Percentiles rank a stretch among this genome's conserved stretches.
These are phyloP conservation scores for Plebejus melissa DNA, from an alignment of 2,888 invertebrate genomes.

Conservation along the genomic window DNA sequence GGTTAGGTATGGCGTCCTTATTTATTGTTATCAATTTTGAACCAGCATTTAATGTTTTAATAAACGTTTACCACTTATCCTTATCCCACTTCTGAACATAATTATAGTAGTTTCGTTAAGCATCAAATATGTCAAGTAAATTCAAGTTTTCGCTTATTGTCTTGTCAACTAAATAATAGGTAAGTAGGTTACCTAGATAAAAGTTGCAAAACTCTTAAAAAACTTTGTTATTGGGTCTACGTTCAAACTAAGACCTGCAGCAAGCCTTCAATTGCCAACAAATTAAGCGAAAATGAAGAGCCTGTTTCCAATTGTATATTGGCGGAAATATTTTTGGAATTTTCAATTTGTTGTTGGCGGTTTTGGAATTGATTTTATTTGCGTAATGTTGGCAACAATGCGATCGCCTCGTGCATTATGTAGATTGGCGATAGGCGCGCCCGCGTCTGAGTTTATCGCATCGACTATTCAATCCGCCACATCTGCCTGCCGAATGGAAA, in stretches of 20 bases:
- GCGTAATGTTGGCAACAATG: constrained; percentile 39
- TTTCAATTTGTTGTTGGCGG: constrained; percentile 8
- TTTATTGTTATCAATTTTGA: too few species aligned
- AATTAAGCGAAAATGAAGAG: neutral
- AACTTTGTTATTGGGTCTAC: too few species aligned
- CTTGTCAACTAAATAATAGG: neutral
- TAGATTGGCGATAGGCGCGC: constrained; percentile 57
- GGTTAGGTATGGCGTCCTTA: too few species aligned
- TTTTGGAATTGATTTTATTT: constrained; percentile 10
- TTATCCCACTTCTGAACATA: neutral
- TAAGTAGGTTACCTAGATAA: too few species aligned
- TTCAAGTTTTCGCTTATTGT: too few species aligned
- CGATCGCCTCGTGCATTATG: constrained; percentile 61
- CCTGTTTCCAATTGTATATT: neutral
- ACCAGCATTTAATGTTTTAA: too few species aligned
- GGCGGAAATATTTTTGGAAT: constrained; percentile 1
- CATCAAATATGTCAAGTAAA: too few species aligned
- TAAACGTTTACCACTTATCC: neutral
- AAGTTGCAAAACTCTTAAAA: too few species aligned
- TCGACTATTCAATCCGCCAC: constrained; percentile 72
- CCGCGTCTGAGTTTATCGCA: constrained; percentile 70
- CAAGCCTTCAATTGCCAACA: too few species aligned
- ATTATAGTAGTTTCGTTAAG: too few species aligned
- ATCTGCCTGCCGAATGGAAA: constrained; percentile 62
- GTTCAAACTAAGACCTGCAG: too few species aligned